Conservation (phyloP, 2,113 vertebrate genomes). For the Anolis carolinensis region DNA sequence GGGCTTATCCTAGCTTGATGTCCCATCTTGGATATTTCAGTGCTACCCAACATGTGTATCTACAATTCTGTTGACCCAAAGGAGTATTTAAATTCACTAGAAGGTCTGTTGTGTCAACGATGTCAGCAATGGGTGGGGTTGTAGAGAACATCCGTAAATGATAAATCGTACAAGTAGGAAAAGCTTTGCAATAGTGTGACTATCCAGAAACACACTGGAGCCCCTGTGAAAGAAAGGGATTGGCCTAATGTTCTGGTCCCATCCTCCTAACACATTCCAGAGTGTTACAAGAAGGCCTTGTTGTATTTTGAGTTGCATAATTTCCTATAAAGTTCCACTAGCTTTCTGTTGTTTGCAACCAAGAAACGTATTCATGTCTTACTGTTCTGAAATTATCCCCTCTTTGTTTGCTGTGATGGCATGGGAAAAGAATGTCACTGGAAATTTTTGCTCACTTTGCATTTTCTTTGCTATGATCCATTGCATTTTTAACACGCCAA, state of each 20-base stretch:
- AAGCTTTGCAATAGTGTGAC: neutral
- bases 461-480: constrained; percentile 43
- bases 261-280: constrained; percentile 16
- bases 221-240: neutral
- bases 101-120: neutral
- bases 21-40: too few relatives aligned
- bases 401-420: constrained; percentile 45
- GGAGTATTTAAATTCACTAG: neutral
- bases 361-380: constrained; percentile 24
- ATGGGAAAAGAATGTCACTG: constrained; percentile 50
- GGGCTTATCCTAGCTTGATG: too few relatives aligned
- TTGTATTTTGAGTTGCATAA: neutral
- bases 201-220: neutral
- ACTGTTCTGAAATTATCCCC: constrained; percentile 17
- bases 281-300: neutral
- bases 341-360: neutral
- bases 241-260: too few relatives aligned
- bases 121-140: neutral
- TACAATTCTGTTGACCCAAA: neutral
- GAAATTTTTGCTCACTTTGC: constrained; percentile 52
- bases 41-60: too few relatives aligned
- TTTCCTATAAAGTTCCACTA: neutral
- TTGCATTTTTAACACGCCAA: constrained; percentile 42
- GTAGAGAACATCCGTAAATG: neutral
- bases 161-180: neutral